Conservation (phyloP, 2,113 vertebrate species). For the Gambusia holbrooki region DNA sequence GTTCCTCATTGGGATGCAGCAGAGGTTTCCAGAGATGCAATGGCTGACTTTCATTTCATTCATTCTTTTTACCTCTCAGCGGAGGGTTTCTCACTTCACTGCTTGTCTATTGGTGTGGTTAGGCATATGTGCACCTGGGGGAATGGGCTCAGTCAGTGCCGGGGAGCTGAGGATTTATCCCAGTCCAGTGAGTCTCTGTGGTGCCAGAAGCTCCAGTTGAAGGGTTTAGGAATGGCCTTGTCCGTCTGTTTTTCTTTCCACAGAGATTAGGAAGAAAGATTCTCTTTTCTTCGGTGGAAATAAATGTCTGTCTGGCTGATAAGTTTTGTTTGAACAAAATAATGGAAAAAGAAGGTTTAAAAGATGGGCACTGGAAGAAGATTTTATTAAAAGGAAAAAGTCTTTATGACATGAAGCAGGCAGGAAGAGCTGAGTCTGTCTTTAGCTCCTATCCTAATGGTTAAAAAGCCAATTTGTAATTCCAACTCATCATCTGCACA, state of each 20-base stretch:
- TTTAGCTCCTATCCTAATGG: neutral
- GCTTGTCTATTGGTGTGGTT: constrained; percentile 65
- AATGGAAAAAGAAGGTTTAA: constrained; percentile 21
- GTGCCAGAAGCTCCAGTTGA: constrained; percentile 58
- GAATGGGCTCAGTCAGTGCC: constrained; percentile 61
- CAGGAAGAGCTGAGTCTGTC: neutral
- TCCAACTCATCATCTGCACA: neutral
- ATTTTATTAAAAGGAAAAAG: constrained; percentile 30
- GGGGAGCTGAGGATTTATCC: constrained; percentile 76
- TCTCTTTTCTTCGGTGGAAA: constrained; percentile 41
- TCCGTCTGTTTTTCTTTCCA: constrained; percentile 42
- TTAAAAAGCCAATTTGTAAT: neutral
- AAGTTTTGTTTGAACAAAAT: constrained; percentile 29
- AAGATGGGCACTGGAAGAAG: constrained; percentile 15
- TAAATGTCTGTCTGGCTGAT: constrained; percentile 42
- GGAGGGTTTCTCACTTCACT: constrained; percentile 60
- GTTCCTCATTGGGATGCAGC: constrained; percentile 35
- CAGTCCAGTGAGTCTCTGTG: constrained; percentile 70
- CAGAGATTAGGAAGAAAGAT: constrained; percentile 31
- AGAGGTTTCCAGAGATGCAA: constrained; percentile 42
- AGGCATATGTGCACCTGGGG: constrained; percentile 59
- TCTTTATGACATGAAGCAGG: neutral
- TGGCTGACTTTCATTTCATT: constrained; percentile 63
- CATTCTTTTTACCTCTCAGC: constrained; percentile 69
- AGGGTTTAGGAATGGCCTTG: constrained; percentile 66